Evolutionary conservation across 2,888 invertebrate genomes (phyloP).

Genomic region (Sinopyrophorus schimmeli): DNA sequence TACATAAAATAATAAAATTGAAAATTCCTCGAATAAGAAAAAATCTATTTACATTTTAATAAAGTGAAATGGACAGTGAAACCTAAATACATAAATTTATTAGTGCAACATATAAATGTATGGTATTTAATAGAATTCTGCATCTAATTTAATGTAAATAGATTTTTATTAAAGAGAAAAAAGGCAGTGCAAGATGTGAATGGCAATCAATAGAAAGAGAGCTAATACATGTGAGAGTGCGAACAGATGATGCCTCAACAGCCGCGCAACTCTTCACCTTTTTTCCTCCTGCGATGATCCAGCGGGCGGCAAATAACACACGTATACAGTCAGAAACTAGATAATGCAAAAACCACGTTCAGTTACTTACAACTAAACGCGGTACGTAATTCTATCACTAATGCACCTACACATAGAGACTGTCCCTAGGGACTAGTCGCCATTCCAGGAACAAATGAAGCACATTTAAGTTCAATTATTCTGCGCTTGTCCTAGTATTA

Average conservation of each 20-base stretch:
- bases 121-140: no score
- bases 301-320: slow-evolving; percentile 56
- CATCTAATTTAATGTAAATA: no score
- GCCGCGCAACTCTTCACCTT: slow-evolving; percentile 65
- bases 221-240: slow-evolving; percentile 56
- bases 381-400: slow-evolving; percentile 31
- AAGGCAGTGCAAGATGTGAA: slow-evolving; percentile 28
- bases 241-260: slow-evolving; percentile 52
- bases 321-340: slow-evolving; percentile 55
- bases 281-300: slow-evolving; percentile 63
- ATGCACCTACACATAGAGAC: slow-evolving; percentile 53
- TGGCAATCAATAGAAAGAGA: slow-evolving; percentile 42
- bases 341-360: slow-evolving; percentile 51
- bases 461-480: slow-evolving; percentile 52
- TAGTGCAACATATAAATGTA: no score
- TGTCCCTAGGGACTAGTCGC: slow-evolving; percentile 49
- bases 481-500: slow-evolving; percentile 29
- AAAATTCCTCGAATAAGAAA: no score
- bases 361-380: slow-evolving; percentile 40
- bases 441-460: slow-evolving; percentile 59
- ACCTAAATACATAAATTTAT: no score
- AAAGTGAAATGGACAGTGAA: no score
- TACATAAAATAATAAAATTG: no score
- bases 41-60: no score
- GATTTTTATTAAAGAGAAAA: no score